These are phyloP conservation scores for Acleris emargana DNA, from an alignment of 2,888 invertebrate species.

Conservation along the genomic window DNA sequence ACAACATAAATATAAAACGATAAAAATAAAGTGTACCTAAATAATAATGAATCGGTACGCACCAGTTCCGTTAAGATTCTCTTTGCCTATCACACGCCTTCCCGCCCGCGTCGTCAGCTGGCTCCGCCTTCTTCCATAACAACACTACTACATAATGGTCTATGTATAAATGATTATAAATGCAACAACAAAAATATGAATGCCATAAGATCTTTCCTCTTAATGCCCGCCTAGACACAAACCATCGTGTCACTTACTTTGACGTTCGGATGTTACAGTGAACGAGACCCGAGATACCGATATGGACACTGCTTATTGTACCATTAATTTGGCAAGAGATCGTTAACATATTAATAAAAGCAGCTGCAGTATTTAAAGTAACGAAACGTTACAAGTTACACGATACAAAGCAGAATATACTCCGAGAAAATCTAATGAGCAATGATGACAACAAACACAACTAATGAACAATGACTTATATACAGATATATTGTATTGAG, in stretches of 20 bases:
- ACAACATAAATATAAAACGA: conserved; percentile 80
- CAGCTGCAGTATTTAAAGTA: conserved; percentile 13
- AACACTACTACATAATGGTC: conserved; percentile 14
- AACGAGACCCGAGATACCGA: conserved; percentile 8
- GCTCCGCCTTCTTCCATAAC: not conserved
- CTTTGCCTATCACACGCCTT: conserved; percentile 17
- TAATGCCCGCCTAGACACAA: conserved; percentile 12
- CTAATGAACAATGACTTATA: conserved; percentile 59
- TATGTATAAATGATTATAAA: conserved; percentile 23
- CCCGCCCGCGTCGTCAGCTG: not conserved
- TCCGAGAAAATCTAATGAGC: not conserved
- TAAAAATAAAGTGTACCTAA: conserved; percentile 63
- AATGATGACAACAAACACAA: conserved; percentile 38
- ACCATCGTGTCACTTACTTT: conserved; percentile 7
- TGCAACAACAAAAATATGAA: conserved; percentile 33
- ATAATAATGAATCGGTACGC: conserved; percentile 61
- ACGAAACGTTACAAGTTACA: conserved; percentile 3
- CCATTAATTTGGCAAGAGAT: conserved; percentile 23
- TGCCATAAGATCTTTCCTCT: conserved; percentile 20
- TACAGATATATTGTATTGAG: conserved; percentile 69
- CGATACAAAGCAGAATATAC: conserved; percentile 8
- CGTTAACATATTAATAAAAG: conserved; percentile 2
- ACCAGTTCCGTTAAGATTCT: conserved; percentile 51
- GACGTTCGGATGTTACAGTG: not conserved
- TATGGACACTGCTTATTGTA: not conserved